phyloP scores from a whole-genome alignment of 2,888 invertebrate genomes.

The Litoditis marina region DNA sequence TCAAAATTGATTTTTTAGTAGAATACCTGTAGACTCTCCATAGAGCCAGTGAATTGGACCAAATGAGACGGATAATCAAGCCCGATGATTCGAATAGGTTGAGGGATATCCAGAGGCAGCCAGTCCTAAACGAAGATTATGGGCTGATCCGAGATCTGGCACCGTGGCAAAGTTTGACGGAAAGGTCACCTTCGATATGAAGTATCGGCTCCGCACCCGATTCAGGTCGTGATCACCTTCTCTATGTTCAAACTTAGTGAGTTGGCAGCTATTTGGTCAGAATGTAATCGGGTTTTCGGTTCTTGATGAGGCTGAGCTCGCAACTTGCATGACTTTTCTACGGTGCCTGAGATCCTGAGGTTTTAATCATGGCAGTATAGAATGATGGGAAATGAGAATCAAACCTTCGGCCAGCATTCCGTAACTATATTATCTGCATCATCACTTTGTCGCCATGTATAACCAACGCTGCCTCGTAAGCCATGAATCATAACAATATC shows the following conservation, averaged over 20 bases:
- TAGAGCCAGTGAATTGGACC: slow-evolving; percentile 41
- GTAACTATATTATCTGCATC: slow-evolving; percentile 32
- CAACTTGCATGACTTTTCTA: too few species aligned
- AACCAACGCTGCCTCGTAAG: slow-evolving; percentile 49
- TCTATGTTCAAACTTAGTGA: too few species aligned
- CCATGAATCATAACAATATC: slow-evolving; percentile 58
- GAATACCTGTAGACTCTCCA: slow-evolving; percentile 40
- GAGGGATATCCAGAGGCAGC: slow-evolving; percentile 47
- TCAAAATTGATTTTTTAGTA: not conserved
- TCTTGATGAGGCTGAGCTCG: too few species aligned
- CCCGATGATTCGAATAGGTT: slow-evolving; percentile 50
- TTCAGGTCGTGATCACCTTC: too few species aligned
- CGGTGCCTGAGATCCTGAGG: too few species aligned
- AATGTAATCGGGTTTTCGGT: too few species aligned
- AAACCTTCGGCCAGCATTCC: slow-evolving; percentile 57
- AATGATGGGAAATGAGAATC: not conserved
- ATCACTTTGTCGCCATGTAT: slow-evolving; percentile 58
- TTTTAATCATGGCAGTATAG: too few species aligned
- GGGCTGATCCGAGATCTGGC: too few species aligned
- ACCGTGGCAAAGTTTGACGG: too few species aligned
- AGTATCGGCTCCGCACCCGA: too few species aligned
- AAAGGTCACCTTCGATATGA: too few species aligned
- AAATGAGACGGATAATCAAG: slow-evolving; percentile 56
- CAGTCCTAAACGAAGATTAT: slow-evolving; percentile 55
- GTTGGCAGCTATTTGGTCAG: too few species aligned